Evolutionary conservation across 2,888 invertebrate species (phyloP), one percentile per base, ranked within the genome.

Genomic region (Cinara cedri): DNA sequence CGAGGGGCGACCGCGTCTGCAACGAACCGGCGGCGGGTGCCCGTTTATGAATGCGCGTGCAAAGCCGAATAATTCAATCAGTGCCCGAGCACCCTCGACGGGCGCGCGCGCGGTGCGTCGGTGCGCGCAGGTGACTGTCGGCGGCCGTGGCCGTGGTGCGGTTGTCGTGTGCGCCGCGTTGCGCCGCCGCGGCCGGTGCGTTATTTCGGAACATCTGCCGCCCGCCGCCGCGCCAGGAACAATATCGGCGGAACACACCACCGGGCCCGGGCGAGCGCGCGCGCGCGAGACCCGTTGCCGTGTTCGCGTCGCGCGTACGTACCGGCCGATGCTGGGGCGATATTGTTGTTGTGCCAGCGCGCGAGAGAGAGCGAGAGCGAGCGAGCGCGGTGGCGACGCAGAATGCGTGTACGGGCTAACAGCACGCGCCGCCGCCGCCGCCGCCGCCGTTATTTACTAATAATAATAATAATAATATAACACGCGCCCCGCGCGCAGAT

Each of bases 341-440:
- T 34, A 34, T 34, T 34, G 6, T 34, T 34, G 6, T 34, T 46
- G 55, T 21, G 13, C 10, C 1, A 2, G 55, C 13, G 55, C 13
- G 55, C 3, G 55, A 2, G 55, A 1, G 55, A 11, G 13, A 11
- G 13, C 13, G 55, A 1, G 55, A 19, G n/a, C 19, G 51, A 14
- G 51, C 14, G 51, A 62, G 34, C 3, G 54, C 1, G 70, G n/a
- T 16, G 16, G 42, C 24, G 49, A 62, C n/a, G 62, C 42, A 34
- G 10, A 24, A 26, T 26, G 24, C 2, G 34, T 42, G 62, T 62
- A 34, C 42, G 11, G 42, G 13, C 63, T 42, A 44, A 63, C 44
- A 63, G 63, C 63, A 63, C 63, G 63, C 63, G 63, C 34, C 70
- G 70, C 26, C 60, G 60, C 46, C n/a, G n/a, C n/a, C n/a, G n/a